Percentiles rank a stretch among this genome's conserved stretches.
These are phyloP conservation scores for Euura saliciscinereae DNA, from an alignment of 1,140 invertebrate species.

Conservation along the genomic window DNA sequence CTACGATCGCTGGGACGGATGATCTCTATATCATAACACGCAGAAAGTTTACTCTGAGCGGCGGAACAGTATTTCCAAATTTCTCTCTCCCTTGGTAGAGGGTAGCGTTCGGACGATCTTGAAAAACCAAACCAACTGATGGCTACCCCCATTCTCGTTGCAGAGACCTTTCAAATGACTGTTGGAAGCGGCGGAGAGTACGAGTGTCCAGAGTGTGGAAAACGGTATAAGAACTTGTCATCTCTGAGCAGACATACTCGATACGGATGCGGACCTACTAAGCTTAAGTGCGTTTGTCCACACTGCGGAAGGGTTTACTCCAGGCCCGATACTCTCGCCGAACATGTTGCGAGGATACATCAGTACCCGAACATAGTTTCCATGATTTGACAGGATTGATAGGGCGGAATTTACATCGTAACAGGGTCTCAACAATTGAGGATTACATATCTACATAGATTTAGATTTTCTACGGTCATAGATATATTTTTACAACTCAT, in stretches of 20 bases:
- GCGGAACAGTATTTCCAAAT: too few relatives aligned
- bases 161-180: conserved; percentile 34
- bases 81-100: background rate
- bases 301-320: conserved; percentile 44
- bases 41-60: too few relatives aligned
- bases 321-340: conserved; percentile 41
- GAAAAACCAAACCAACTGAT: conserved; percentile 28
- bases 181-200: conserved; percentile 28
- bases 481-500: too few relatives aligned
- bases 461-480: too few relatives aligned
- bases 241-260: conserved; percentile 45
- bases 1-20: too few relatives aligned
- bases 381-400: conserved; percentile 25
- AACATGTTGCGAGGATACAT: conserved; percentile 41
- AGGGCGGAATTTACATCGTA: background rate
- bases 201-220: conserved; percentile 42
- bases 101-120: background rate
- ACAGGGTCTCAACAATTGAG: background rate
- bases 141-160: conserved; percentile 39
- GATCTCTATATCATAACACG: too few relatives aligned
- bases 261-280: conserved; percentile 51
- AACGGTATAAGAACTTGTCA: conserved; percentile 43
- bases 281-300: conserved; percentile 40
- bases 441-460: background rate
- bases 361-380: conserved; percentile 20